Base-by-base conservation (phyloP, 2,113 vertebrate genomes). In the Odocoileus hemionus region DNA sequence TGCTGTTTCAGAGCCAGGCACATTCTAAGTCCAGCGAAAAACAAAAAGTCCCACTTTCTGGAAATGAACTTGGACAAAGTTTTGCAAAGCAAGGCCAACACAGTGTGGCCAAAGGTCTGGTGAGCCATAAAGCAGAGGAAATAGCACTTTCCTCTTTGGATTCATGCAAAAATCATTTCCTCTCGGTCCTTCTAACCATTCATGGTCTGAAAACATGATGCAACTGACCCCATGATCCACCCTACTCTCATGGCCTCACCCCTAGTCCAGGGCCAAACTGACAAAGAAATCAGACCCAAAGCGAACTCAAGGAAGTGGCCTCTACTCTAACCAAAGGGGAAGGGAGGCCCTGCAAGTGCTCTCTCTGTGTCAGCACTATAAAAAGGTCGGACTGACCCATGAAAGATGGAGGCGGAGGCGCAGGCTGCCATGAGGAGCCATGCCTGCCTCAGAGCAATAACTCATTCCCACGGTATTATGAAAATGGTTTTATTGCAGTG, bases 321-420 rank as follows among this genome's bases (percentile, higher is more conserved):
- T 98, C 98, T 97, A 96, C 98, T 98, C 98, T 98, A 99, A 99
- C 98, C 98, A 98, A 98, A 99, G 98, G 98, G 97, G 97, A 99
- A 98, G 98, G 94, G 98, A 98, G 98, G 97, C 96, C 98, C 98
- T 95, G 47, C 98, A 98, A 99, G 98, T 97, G 98, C 97, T 98
- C 98, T 98, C 97, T 98, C 98, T 98, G 97, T 99, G 98, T 99
- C 98, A 98, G 98, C 98, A 98, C 98, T 95, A 98, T 99, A 98
- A 99, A 99, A 99, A 98, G 23, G 98, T 98, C 97, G 86, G 95
- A 98, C 98, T 98, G 98, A 98, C 95, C 98, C 98, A 98, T 98
- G 99, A 99, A 99, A 98, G 98, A 99, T 98, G 98, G 97, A 98
- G 98, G 98, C 97, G 98, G 98, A 98, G 98, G 98, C 97, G 97